phyloP scores from a whole-genome alignment of 2,888 invertebrate genomes.

The Xiphydria camelus region DNA sequence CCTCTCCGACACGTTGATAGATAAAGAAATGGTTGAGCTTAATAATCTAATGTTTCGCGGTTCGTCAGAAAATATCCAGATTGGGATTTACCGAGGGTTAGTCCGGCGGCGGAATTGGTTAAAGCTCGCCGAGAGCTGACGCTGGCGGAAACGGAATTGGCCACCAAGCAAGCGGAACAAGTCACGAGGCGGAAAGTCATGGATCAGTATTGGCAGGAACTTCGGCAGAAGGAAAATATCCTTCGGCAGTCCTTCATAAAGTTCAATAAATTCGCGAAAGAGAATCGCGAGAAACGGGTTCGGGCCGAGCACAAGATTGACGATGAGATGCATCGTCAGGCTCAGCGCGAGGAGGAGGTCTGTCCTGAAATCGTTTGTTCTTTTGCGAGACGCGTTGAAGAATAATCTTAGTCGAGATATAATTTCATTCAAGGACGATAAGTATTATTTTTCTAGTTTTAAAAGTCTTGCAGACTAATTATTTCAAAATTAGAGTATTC shows the following conservation, averaged over 20 bases:
- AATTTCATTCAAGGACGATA: not conserved
- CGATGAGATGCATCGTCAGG: slow-evolving; percentile 61
- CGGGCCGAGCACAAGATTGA: slow-evolving; percentile 65
- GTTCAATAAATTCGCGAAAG: slow-evolving; percentile 67
- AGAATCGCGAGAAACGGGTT: slow-evolving; percentile 68
- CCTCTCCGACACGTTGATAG: too few species aligned
- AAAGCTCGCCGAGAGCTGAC: slow-evolving; percentile 62
- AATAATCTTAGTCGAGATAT: not conserved
- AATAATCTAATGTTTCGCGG: not conserved
- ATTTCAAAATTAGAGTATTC: too few species aligned
- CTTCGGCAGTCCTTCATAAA: slow-evolving; percentile 65
- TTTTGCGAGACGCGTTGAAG: not conserved
- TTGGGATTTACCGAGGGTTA: slow-evolving; percentile 65
- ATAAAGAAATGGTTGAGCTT: slow-evolving; percentile 1
- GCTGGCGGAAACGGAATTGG: slow-evolving; percentile 60
- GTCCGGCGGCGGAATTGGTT: slow-evolving; percentile 63
- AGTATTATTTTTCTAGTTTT: too few species aligned
- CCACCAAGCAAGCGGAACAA: slow-evolving; percentile 58
- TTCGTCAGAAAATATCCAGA: slow-evolving; percentile 63
- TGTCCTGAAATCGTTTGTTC: not conserved
- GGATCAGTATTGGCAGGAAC: slow-evolving; percentile 63
- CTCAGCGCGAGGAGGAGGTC: slow-evolving; percentile 59
- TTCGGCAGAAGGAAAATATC: slow-evolving; percentile 61
- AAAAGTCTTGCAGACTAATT: too few species aligned
- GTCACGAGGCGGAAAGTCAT: slow-evolving; percentile 55